Conservation (phyloP, 2,113 vertebrate genomes). For the Pelvicachromis taeniatus region DNA sequence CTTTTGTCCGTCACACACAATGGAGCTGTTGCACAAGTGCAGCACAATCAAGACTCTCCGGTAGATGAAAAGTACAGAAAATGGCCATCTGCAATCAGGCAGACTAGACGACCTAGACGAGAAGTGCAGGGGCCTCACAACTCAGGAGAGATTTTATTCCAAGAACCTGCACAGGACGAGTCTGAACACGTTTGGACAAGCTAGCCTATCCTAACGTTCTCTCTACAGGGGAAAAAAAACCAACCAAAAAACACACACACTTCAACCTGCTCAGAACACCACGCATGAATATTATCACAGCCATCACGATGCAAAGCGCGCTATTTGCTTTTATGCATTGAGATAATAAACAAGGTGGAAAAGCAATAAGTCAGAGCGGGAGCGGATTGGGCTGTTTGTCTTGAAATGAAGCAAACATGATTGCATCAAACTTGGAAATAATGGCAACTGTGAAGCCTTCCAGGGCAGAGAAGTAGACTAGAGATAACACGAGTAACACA, state of each 20-base stretch:
- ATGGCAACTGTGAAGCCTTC: conserved; percentile 59
- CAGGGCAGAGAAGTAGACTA: conserved; percentile 52
- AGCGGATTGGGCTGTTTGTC: conserved; percentile 27
- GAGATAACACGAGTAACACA: conserved; percentile 68
- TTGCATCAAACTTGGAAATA: conserved; percentile 64
- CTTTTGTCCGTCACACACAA: conserved; percentile 68
- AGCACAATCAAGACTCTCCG: conserved; percentile 72
- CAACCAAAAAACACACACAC: conserved; percentile 5
- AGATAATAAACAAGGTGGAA: conserved; percentile 4
- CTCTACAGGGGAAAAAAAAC: neutral
- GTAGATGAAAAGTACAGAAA: conserved; percentile 69
- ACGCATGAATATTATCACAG: conserved; percentile 17
- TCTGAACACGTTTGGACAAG: conserved; percentile 50
- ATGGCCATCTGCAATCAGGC: conserved; percentile 72
- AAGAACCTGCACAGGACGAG: conserved; percentile 29
- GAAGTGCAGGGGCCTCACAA: conserved; percentile 18
- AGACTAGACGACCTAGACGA: conserved; percentile 38
- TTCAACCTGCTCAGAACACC: neutral
- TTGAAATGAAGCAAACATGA: conserved; percentile 62
- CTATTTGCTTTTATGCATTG: conserved; percentile 22
- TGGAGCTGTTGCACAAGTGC: conserved; percentile 66
- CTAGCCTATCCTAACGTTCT: conserved; percentile 19
- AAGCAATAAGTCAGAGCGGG: conserved; percentile 15
- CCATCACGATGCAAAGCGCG: neutral
- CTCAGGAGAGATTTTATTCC: conserved; percentile 44